phyloP scores from a whole-genome alignment of 1,140 invertebrate species.

The Aphis craccivora region DNA sequence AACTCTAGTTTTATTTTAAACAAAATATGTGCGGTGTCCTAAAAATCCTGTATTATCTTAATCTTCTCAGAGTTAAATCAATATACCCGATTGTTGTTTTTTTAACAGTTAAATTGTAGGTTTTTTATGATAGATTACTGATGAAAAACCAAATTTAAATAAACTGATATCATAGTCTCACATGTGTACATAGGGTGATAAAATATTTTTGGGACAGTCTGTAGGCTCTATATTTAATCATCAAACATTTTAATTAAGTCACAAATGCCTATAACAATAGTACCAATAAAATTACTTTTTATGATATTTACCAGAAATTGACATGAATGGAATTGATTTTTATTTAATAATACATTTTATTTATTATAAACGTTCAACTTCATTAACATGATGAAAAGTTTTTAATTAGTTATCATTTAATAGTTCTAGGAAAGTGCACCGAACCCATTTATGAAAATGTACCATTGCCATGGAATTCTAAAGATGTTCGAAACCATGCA shows the following conservation, averaged over 20 bases:
- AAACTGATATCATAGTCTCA: not conserved
- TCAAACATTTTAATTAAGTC: not conserved
- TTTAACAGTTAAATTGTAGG: not conserved
- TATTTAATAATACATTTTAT: not conserved
- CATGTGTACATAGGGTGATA: not conserved
- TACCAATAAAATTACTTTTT: too few species aligned
- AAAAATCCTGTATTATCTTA: not conserved
- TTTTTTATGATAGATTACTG: not conserved
- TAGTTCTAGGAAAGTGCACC: constrained; percentile 64
- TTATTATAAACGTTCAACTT: not conserved
- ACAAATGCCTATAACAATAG: not conserved
- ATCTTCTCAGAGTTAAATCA: not conserved
- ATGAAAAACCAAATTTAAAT: not conserved
- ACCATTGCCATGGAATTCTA: constrained; percentile 66
- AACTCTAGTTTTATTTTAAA: not conserved
- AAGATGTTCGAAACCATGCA: constrained; percentile 68
- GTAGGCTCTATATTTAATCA: not conserved
- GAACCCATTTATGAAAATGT: constrained; percentile 85
- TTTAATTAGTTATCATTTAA: not conserved
- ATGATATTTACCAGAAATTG: too few species aligned
- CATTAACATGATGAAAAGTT: not conserved
- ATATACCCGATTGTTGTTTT: not conserved
- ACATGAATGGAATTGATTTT: not conserved
- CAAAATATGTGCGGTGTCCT: not conserved
- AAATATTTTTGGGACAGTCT: not conserved